phyloP scores from a whole-genome alignment of 2,888 invertebrate genomes.

The Aricia artaxerxes region DNA sequence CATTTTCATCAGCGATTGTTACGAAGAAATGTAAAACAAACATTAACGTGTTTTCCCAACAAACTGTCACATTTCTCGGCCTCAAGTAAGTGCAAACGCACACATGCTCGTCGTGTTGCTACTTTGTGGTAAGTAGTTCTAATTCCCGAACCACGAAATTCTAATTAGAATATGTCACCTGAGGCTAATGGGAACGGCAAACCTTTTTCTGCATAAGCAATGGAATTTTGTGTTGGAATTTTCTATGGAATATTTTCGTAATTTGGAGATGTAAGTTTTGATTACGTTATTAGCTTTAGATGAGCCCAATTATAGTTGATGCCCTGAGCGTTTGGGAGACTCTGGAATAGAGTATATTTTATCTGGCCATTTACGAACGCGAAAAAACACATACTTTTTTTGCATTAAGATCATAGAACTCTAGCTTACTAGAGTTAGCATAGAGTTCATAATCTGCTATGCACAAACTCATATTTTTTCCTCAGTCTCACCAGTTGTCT shows the following conservation, averaged over 20 bases:
- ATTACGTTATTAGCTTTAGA: neutral
- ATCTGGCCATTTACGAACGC: too few species aligned
- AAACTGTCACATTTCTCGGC: conserved; percentile 21
- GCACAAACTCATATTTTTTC: neutral
- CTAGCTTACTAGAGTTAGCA: too few species aligned
- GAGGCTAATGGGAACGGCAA: neutral
- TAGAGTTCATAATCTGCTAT: neutral
- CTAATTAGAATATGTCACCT: conserved; percentile 11
- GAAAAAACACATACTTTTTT: too few species aligned
- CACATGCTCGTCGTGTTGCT: conserved; percentile 8
- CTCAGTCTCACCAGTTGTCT: conserved; percentile 30
- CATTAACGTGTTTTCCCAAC: conserved; percentile 17
- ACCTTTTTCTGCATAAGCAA: neutral
- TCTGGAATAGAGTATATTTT: too few species aligned
- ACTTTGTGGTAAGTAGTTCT: conserved; percentile 15
- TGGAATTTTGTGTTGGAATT: neutral
- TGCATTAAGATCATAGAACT: too few species aligned
- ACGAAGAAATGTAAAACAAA: conserved; percentile 12
- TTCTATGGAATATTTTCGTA: neutral
- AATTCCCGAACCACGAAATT: conserved; percentile 8
- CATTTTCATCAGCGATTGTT: neutral
- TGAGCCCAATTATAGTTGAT: too few species aligned
- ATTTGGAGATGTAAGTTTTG: neutral
- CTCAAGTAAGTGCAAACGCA: neutral
- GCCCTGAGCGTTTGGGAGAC: too few species aligned